These are phyloP conservation scores for Takifugu ocellatus DNA, from an alignment of 2,797 vertebrate genomes.

Conservation along the genomic window DNA sequence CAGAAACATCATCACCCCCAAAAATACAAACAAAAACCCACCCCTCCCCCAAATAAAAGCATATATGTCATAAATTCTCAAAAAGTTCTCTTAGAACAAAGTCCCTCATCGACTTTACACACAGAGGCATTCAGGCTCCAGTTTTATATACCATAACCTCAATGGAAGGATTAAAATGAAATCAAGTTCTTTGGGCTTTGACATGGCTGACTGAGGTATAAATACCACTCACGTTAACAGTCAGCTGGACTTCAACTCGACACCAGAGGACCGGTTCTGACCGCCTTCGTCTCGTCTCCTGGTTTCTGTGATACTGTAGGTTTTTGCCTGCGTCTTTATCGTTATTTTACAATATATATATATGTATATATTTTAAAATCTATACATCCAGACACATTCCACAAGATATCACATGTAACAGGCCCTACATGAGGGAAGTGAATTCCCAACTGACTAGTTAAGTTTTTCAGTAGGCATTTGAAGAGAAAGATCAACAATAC, in stretches of 20 bases:
- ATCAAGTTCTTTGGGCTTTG: constrained; percentile 81
- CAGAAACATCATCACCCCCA: constrained; percentile 74
- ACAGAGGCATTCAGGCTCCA: constrained; percentile 76
- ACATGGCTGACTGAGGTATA: constrained; percentile 77
- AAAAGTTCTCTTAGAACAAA: constrained; percentile 58
- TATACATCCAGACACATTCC: constrained; percentile 81
- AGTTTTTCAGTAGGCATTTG: constrained; percentile 76
- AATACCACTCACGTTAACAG: constrained; percentile 78
- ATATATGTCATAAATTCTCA: constrained; percentile 64
- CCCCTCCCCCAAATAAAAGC: constrained; percentile 56
- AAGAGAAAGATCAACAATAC: constrained; percentile 80
- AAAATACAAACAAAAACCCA: constrained; percentile 73
- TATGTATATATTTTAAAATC: constrained; percentile 56
- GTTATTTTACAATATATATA: constrained; percentile 65
- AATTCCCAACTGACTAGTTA: constrained; percentile 73
- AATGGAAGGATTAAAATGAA: constrained; percentile 75
- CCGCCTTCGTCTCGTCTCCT: constrained; percentile 35
- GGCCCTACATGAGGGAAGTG: constrained; percentile 70
- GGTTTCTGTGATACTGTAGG: constrained; percentile 64
- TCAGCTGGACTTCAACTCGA: constrained; percentile 76
- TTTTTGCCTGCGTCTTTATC: constrained; percentile 66
- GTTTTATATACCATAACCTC: constrained; percentile 68
- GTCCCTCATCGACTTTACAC: constrained; percentile 72
- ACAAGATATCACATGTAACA: constrained; percentile 81
- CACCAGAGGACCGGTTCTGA: constrained; percentile 72